phyloP scores from a whole-genome alignment of 37 sponge, comb jelly and placozoan genomes.

The Agelas oroides region DNA sequence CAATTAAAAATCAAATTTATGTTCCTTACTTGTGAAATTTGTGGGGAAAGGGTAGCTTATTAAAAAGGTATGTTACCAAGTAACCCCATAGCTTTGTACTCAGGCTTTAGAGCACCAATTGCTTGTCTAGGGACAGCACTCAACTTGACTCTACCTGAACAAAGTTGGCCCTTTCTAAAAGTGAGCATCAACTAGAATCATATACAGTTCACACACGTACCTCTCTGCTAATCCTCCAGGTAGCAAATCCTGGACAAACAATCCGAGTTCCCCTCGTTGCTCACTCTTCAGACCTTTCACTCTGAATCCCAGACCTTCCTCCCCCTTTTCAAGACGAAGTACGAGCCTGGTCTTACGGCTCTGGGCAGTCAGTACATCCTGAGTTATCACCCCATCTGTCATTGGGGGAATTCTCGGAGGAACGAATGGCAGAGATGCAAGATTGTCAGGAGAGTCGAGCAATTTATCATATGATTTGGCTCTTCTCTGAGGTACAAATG shows the following conservation, averaged over 20 bases:
- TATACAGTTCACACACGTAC: slow-evolving; percentile 19
- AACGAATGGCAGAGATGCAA: not conserved
- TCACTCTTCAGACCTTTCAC: slow-evolving; percentile 59
- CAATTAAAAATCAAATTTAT: too few species aligned
- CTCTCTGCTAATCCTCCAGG: slow-evolving; percentile 88
- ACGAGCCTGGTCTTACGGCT: not conserved
- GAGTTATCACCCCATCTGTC: slow-evolving; percentile 34
- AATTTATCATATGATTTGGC: slow-evolving; percentile 43
- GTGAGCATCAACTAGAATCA: too few species aligned
- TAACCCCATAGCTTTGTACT: too few species aligned
- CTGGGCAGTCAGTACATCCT: slow-evolving; percentile 20
- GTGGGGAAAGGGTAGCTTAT: too few species aligned
- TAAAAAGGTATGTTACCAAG: too few species aligned
- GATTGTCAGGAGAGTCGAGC: slow-evolving; percentile 19
- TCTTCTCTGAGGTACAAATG: not conserved
- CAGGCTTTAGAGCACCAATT: too few species aligned
- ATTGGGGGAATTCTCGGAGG: slow-evolving; percentile 13
- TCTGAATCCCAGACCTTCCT: slow-evolving; percentile 81
- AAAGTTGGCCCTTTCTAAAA: too few species aligned
- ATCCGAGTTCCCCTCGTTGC: slow-evolving; percentile 58
- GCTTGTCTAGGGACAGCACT: too few species aligned
- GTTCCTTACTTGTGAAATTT: too few species aligned
- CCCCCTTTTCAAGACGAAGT: slow-evolving; percentile 44
- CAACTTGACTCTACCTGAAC: too few species aligned
- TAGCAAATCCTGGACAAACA: slow-evolving; percentile 66